These are phyloP conservation scores for Probosciger aterrimus DNA, from an alignment of 2,113 vertebrate species.

Conservation along the genomic window DNA sequence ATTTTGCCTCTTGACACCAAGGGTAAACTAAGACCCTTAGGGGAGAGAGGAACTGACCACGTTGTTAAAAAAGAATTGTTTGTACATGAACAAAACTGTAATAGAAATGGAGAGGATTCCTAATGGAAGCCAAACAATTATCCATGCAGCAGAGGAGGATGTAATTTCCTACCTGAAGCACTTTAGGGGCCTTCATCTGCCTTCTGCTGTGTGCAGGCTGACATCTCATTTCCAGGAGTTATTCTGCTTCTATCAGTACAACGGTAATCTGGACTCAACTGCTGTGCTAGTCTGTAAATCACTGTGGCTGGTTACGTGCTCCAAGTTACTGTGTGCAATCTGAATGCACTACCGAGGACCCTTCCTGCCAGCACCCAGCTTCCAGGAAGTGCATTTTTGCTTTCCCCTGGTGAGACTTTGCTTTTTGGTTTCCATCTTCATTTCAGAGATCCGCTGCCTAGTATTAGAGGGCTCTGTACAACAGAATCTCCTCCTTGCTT, in stretches of 20 bases:
- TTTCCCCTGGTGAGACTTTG: background rate
- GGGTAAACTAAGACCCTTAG: background rate
- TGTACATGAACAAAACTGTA: background rate
- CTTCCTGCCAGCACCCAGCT: background rate
- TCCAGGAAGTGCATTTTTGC: background rate
- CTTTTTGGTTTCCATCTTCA: background rate
- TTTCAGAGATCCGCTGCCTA: background rate
- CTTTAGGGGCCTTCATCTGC: slow-evolving; percentile 7
- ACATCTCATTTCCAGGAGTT: slow-evolving; percentile 49
- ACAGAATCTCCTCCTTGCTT: background rate
- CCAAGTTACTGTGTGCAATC: background rate
- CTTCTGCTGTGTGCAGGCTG: slow-evolving; percentile 14
- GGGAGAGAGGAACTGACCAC: background rate
- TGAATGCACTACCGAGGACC: background rate
- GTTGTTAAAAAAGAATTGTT: background rate
- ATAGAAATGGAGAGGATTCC: background rate
- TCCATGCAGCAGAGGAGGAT: background rate
- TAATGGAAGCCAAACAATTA: slow-evolving; percentile 14
- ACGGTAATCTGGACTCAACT: slow-evolving; percentile 12
- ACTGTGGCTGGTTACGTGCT: background rate
- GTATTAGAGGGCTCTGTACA: background rate
- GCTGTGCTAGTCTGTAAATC: slow-evolving; percentile 25
- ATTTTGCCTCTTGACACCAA: background rate
- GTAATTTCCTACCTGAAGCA: slow-evolving; percentile 18
- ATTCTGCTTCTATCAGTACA: slow-evolving; percentile 40